Evolutionary conservation across 2,797 vertebrate species (phyloP).

Genomic region (Gymnocypris eckloni): DNA sequence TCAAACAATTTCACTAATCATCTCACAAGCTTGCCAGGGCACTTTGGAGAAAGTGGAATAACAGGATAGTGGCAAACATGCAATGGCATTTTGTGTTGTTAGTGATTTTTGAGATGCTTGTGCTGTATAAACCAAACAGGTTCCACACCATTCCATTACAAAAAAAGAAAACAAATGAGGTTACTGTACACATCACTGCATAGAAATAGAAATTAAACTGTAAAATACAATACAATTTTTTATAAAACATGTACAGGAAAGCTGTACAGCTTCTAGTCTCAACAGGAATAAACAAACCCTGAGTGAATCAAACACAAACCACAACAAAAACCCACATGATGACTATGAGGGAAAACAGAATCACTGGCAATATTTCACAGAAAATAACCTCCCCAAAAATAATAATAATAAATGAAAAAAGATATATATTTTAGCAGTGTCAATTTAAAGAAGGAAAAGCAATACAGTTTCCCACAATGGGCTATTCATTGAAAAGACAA

Average conservation of each 20-base stretch:
- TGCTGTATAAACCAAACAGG: conserved; percentile 24
- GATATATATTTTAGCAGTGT: conserved; percentile 27
- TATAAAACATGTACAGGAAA: neutral
- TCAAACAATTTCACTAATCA: neutral
- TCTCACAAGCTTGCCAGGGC: neutral
- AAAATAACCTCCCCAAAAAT: neutral
- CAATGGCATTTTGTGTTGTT: conserved; percentile 18
- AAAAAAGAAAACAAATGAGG: neutral
- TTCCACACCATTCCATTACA: conserved; percentile 4
- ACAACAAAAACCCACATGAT: neutral
- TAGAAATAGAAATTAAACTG: neutral
- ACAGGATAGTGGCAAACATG: conserved; percentile 9
- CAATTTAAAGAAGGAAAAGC: conserved; percentile 46
- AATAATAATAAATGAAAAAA: neutral
- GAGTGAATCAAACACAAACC: neutral
- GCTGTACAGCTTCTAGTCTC: neutral
- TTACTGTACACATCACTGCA: neutral
- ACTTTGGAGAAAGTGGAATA: neutral
- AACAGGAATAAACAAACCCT: neutral
- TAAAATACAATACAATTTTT: neutral
- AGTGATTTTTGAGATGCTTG: conserved; percentile 35
- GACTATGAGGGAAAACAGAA: neutral
- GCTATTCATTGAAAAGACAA: conserved; percentile 63
- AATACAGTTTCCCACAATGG: conserved; percentile 61
- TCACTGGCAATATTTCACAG: neutral